Evolutionary conservation across 2,113 vertebrate species (phyloP).

Genomic region (Ceuthmochares aereus): DNA sequence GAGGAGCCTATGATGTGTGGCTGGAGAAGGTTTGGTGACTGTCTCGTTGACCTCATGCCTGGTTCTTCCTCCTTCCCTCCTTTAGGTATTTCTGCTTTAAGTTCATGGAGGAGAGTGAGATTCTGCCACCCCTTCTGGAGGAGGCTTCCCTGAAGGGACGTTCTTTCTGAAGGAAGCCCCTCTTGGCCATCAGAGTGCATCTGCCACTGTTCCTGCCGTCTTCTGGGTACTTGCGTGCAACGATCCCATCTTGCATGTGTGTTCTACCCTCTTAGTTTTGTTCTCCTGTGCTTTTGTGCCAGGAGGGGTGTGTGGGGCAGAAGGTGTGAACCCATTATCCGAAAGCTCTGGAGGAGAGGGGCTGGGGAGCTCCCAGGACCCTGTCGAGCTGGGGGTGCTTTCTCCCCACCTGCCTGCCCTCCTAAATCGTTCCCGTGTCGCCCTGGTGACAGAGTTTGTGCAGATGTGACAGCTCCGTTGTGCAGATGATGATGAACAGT

Average conservation of each 20-base stretch:
- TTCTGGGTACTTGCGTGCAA: not conserved
- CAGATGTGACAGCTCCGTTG: conserved; percentile 14
- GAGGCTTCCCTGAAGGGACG: not conserved
- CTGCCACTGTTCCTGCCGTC: not conserved
- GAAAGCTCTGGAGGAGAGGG: not conserved
- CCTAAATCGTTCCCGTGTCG: not conserved
- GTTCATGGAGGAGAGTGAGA: not conserved
- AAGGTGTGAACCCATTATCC: rapidly evolving
- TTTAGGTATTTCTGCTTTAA: not conserved
- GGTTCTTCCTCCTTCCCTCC: not conserved
- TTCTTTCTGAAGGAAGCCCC: not conserved
- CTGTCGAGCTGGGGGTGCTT: rapidly evolving
- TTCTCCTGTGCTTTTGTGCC: not conserved
- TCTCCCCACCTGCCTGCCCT: not conserved
- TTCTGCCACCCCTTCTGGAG: not conserved
- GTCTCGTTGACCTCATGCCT: rapidly evolving
- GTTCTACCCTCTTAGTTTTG: not conserved
- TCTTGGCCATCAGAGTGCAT: not conserved
- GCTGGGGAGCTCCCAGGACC: not conserved
- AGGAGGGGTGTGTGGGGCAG: rapidly evolving
- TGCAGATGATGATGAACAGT: not conserved
- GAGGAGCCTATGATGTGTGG: not conserved
- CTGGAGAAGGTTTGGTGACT: not conserved
- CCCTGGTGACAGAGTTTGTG: not conserved
- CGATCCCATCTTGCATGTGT: rapidly evolving